phyloP scores from a whole-genome alignment of 2,797 vertebrate species.

The Rhynchotus rufescens region DNA sequence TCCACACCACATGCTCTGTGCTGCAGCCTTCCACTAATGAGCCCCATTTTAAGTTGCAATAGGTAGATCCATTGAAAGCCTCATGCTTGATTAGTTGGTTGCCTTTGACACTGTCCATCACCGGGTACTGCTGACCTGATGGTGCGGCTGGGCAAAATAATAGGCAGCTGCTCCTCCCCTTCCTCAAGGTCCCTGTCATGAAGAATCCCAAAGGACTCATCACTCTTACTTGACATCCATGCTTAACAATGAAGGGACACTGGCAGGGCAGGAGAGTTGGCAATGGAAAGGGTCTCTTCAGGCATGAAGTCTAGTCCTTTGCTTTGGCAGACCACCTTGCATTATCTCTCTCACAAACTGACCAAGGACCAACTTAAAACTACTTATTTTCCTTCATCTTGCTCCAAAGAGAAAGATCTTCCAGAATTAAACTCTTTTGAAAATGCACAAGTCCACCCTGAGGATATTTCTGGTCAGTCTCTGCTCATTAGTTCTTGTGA shows the following conservation, averaged over 20 bases:
- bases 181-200: conserved; percentile 2
- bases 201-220: neutral
- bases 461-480: conserved; percentile 54
- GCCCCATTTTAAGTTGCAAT: neutral
- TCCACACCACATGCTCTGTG: neutral
- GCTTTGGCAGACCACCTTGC: neutral
- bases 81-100: neutral
- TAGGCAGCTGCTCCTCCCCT: neutral
- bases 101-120: conserved; percentile 17
- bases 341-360: neutral
- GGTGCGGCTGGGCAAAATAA: neutral
- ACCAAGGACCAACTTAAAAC: neutral
- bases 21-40: conserved; percentile 7
- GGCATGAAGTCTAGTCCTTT: neutral
- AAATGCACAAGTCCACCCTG: conserved; percentile 36
- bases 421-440: neutral
- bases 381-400: neutral
- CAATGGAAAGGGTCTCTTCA: neutral
- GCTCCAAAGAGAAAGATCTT: neutral
- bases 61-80: conserved; percentile 26
- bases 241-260: neutral
- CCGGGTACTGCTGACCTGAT: neutral
- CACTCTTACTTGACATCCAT: neutral
- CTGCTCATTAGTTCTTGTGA: conserved; percentile 60
- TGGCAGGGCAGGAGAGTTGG: neutral